These are phyloP conservation scores for Craniophora ligustri DNA, from an alignment of 2,888 invertebrate genomes.

Conservation along the genomic window DNA sequence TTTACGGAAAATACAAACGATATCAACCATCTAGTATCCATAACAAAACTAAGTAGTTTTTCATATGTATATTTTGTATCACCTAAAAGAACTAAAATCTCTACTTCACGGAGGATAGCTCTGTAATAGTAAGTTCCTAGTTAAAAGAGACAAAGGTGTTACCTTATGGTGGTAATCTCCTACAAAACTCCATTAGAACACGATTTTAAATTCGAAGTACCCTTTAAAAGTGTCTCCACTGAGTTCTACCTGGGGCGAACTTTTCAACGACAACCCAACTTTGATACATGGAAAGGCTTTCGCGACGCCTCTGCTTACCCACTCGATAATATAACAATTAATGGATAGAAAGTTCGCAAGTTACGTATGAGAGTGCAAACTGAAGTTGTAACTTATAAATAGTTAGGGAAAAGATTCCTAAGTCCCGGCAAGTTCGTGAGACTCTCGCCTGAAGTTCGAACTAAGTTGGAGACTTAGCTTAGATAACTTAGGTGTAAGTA, in stretches of 20 bases:
- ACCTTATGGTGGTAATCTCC: neutral
- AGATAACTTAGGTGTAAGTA: constrained; percentile 32
- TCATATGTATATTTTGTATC: too few relatives aligned
- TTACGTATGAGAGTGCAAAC: constrained; percentile 46
- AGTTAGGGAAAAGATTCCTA: constrained; percentile 53
- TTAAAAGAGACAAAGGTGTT: neutral
- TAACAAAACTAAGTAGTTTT: too few relatives aligned
- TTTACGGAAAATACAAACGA: too few relatives aligned
- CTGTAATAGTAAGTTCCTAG: too few relatives aligned
- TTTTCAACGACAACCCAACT: constrained; percentile 61
- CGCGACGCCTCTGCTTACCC: constrained; percentile 41
- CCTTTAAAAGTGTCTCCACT: constrained; percentile 29
- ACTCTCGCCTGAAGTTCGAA: constrained; percentile 27
- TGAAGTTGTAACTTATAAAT: constrained; percentile 47
- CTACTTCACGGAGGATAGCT: too few relatives aligned
- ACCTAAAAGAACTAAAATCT: too few relatives aligned
- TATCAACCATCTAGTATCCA: too few relatives aligned
- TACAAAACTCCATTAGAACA: constrained; percentile 35
- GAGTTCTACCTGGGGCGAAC: constrained; percentile 58
- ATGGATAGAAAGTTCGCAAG: constrained; percentile 48
- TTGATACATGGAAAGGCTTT: constrained; percentile 72
- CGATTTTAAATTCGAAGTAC: constrained; percentile 52
- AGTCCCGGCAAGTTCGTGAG: constrained; percentile 49
- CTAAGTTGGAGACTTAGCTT: constrained; percentile 28
- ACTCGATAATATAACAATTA: constrained; percentile 58